Base-by-base conservation (phyloP, 2,797 vertebrate species). In the Odontamblyopus lacepedii region DNA sequence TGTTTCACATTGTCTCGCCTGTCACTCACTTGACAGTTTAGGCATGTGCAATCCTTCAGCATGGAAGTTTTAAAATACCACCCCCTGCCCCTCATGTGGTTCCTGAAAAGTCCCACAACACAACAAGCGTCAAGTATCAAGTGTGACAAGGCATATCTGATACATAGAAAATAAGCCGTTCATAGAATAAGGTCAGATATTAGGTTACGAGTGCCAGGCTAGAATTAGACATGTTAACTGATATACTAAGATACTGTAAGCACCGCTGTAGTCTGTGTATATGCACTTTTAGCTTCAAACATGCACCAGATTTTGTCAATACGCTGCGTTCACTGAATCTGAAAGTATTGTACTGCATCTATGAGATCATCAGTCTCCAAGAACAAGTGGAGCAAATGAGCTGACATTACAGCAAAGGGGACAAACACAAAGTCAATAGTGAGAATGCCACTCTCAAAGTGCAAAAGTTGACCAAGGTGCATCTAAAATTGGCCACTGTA, bases 181-280 rank as follows among this genome's bases (percentile, higher is more conserved):
- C 71, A 69, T 44, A 72, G 76, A 82, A 83, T 79, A 83, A 86
- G 81, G 80, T 86, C 85, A 64, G 59, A 84, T 88, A 86, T 92
- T 81, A 30, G 44, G 87, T 92, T 87, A 78, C 91, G 77, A 78
- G 79, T 83, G 67, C 38, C 56, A 57, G 72, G 85, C 81, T 85
- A 76, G 80, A 92, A 79, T 90, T 90, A 92, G 88, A 89, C 78
- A 23, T 62, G 75, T 56, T 79, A 89, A 75, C 75, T 83, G 88
- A 90, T 85, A 85, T 75, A 63, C 72, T 65, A 73, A 4, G 32
- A 89, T 84, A 81, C 79, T 67, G 77, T 71, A 74, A 2, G 29
- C 44, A 63, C 59, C 61, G 18, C 48, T 74, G 75, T 79, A 81
- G 75, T 71, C 81, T 63, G 64, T 82, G 67, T 72, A 74, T 60